Evolutionary conservation across 2,113 vertebrate genomes (phyloP), one percentile per base, ranked within the genome.

Genomic region (Thomomys bottae): DNA sequence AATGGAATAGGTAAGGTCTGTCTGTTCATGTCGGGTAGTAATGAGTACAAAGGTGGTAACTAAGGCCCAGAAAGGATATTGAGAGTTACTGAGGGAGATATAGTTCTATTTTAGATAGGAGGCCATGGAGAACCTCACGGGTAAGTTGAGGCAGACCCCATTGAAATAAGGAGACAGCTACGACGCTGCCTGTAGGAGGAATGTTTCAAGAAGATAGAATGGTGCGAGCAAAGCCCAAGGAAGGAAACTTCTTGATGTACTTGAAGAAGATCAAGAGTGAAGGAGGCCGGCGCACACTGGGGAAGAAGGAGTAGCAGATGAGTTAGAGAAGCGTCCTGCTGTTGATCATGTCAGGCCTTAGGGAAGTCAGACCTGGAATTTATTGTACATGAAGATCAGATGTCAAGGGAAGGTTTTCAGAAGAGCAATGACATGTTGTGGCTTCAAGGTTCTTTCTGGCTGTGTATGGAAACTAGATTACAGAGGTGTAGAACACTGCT

Each of bases 361-460:
- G 9, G 68, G 30, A 59, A 71, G 66, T 34, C 45, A 42, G 71
- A 15, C 79, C 63, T 75, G 68, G 64, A 24, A 14, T 78, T 64
- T 66, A 59, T 75, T 75, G 61, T 91, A 70, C 63, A 20, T 87
- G 10, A 81, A 84, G 54, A 78, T 87, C n/a, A 57, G 85, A 72
- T 34, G 18, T 86, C 75, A 54, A 18, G 28, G 64, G 42, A 73
- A 34, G 45, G 24, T 30, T 90, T 61, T 54, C 57, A 67, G 71
- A 90, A 71, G 45, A 82, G 59, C 23, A 71, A 17, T 67, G 75
- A 30, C 23, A 11, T 67, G 40, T 36, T 45, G 15, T 76, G 57
- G 45, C n/a, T 34, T 72, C 67, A 81, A 84, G 45, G 3, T 20
- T 86, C 23, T 0, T 7, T 66, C 36, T 84, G 67, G 76, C 72